These are phyloP conservation scores for Thalassoma bifasciatum DNA, from an alignment of 2,113 vertebrate species.

Conservation along the genomic window DNA sequence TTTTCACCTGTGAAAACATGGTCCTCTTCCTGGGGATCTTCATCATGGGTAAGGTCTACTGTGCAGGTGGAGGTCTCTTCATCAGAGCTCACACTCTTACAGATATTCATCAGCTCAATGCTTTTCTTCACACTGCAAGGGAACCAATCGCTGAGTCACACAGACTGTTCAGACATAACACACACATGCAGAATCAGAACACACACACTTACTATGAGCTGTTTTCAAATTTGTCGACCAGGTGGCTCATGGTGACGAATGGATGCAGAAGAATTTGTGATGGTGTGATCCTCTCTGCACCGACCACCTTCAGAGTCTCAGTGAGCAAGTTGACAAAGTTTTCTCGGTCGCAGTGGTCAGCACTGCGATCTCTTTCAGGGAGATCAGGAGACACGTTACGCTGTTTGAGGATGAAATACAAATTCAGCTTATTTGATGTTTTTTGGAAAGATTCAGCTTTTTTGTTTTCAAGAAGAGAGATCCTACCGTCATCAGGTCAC, in stretches of 20 bases:
- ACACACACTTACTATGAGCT: neutral
- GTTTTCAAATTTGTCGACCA: neutral
- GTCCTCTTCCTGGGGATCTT: neutral
- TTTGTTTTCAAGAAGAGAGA: neutral
- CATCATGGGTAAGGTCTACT: no score
- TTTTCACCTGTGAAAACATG: neutral
- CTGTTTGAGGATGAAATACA: neutral
- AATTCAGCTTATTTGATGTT: no score
- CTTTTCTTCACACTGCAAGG: neutral
- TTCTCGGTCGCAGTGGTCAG: neutral
- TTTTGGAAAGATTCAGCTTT: neutral
- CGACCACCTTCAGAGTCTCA: constrained; percentile 5
- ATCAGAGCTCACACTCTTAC: neutral
- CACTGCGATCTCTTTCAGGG: neutral
- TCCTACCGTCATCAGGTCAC: neutral
- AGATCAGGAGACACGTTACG: neutral
- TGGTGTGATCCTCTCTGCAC: neutral
- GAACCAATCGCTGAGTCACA: neutral
- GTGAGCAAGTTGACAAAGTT: neutral
- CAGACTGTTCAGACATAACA: neutral
- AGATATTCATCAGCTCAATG: neutral
- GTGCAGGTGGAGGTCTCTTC: no score
- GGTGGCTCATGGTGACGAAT: constrained; percentile 12
- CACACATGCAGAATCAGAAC: neutral
- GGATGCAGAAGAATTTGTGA: constrained; percentile 16